phyloP scores from a whole-genome alignment of 2,888 invertebrate genomes.

The Drosophila helvetica region DNA sequence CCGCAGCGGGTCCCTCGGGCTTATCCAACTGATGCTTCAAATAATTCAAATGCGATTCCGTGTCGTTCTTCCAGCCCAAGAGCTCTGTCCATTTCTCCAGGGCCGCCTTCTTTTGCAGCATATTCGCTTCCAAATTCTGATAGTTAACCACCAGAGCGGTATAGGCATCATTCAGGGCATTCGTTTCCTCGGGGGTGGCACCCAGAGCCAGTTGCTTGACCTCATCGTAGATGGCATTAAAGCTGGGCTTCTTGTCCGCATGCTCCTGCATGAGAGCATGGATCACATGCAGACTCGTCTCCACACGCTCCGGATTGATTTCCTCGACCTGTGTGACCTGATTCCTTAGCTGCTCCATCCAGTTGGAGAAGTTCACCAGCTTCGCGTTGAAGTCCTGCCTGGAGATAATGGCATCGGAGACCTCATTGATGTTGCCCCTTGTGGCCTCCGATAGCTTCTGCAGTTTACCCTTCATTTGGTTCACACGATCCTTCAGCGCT shows the following conservation, averaged over 20 bases:
- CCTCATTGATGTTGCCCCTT: slow-evolving; percentile 89
- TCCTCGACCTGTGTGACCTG: slow-evolving; percentile 91
- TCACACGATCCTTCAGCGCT: slow-evolving; percentile 89
- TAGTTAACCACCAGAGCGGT: slow-evolving; percentile 90
- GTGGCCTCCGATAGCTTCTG: slow-evolving; percentile 90
- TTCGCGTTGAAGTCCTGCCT: slow-evolving; percentile 93
- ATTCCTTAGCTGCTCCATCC: slow-evolving; percentile 90
- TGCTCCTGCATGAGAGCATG: slow-evolving; percentile 93
- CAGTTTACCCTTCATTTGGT: slow-evolving; percentile 90
- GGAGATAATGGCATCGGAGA: slow-evolving; percentile 92
- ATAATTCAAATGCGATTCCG: slow-evolving; percentile 90
- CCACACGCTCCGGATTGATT: slow-evolving; percentile 92
- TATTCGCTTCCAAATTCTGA: slow-evolving; percentile 89
- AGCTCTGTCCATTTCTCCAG: slow-evolving; percentile 93
- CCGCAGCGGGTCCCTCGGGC: slow-evolving; percentile 87
- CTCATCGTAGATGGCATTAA: slow-evolving; percentile 92
- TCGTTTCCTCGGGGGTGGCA: slow-evolving; percentile 90
- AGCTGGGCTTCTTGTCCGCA: slow-evolving; percentile 91
- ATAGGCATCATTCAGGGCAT: slow-evolving; percentile 90
- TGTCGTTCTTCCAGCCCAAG: slow-evolving; percentile 91
- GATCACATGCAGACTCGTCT: slow-evolving; percentile 90
- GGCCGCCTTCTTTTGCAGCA: slow-evolving; percentile 89
- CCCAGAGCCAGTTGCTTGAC: slow-evolving; percentile 90
- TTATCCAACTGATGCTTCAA: slow-evolving; percentile 92
- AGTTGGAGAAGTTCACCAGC: slow-evolving; percentile 90